A percentile compares a stretch with the other conserved stretches of the same genome.
Conservation (phyloP, 2,797 vertebrate genomes). For the Hirundo rustica region DNA sequence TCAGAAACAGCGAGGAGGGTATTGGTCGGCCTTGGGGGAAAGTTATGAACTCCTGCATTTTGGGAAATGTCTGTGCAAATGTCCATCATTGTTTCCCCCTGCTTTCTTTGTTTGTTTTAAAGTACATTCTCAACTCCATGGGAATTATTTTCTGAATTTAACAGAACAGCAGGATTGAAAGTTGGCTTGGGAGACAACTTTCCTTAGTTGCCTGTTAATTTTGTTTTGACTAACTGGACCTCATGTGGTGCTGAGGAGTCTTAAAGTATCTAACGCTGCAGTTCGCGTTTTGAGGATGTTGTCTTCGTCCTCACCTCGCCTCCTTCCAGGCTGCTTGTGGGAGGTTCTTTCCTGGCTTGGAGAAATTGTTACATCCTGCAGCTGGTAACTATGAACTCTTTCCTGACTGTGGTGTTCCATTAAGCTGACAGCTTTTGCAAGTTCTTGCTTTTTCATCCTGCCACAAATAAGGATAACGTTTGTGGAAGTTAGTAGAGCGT, state of each 20-base stretch:
- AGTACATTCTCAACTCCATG: constrained; percentile 22
- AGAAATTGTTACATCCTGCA: neutral
- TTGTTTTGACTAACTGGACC: constrained; percentile 18
- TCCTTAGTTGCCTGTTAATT: neutral
- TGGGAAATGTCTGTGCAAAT: constrained; percentile 6
- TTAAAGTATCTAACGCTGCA: neutral
- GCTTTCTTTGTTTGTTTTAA: constrained; percentile 45
- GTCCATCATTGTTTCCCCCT: neutral
- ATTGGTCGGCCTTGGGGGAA: neutral
- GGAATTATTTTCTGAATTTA: constrained; percentile 21
- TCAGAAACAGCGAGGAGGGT: neutral
- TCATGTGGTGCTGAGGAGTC: neutral
- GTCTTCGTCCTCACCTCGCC: neutral
- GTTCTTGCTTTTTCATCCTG: neutral
- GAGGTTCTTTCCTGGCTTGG: neutral
- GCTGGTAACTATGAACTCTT: neutral
- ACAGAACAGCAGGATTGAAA: neutral
- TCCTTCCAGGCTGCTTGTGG: neutral
- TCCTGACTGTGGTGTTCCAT: neutral
- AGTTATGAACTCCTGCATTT: neutral
- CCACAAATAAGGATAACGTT: neutral
- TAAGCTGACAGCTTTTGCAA: neutral
- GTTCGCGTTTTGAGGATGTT: neutral
- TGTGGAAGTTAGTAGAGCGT: neutral
- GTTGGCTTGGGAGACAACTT: constrained; percentile 18